Conservation (phyloP, 2,797 vertebrate species). For the Oreochromis mossambicus region DNA sequence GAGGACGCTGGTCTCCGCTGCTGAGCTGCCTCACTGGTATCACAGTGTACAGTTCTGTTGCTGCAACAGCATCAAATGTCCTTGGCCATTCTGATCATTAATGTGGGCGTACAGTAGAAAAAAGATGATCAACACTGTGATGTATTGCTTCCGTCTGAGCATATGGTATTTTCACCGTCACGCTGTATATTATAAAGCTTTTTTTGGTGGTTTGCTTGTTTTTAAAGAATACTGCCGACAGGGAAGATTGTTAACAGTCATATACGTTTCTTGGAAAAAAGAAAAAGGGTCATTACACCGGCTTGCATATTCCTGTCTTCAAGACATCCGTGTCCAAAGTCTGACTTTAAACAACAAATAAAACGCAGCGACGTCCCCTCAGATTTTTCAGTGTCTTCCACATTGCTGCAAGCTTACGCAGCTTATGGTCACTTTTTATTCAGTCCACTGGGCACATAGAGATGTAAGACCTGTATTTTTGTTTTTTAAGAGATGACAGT, state of each 20-base stretch:
- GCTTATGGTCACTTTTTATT: slow-evolving; percentile 17
- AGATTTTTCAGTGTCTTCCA: not conserved
- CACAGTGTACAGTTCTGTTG: slow-evolving; percentile 71
- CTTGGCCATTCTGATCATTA: slow-evolving; percentile 48
- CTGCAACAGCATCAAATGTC: slow-evolving; percentile 49
- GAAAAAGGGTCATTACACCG: slow-evolving; percentile 22
- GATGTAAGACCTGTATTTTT: slow-evolving; percentile 16
- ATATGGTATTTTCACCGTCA: slow-evolving; percentile 19
- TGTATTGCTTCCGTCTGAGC: slow-evolving; percentile 69
- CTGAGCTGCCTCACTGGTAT: slow-evolving; percentile 70
- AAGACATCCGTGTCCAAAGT: slow-evolving; percentile 49
- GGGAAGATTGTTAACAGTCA: slow-evolving; percentile 60
- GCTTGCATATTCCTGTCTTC: slow-evolving; percentile 65
- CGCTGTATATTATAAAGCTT: slow-evolving; percentile 37
- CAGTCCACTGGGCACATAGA: slow-evolving; percentile 29
- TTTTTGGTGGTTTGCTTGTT: not conserved
- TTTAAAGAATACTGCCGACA: slow-evolving; percentile 37
- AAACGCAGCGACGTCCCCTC: slow-evolving; percentile 40
- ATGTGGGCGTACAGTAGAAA: slow-evolving; percentile 22
- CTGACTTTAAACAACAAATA: slow-evolving; percentile 24
- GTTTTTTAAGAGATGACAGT: slow-evolving; percentile 26
- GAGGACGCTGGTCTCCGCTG: slow-evolving; percentile 45
- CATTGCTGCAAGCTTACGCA: not conserved
- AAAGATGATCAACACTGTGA: slow-evolving; percentile 56
- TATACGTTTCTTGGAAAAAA: slow-evolving; percentile 19